These are phyloP conservation scores for Trichonephila inaurata DNA, from an alignment of 1,140 invertebrate species.

Conservation along the genomic window DNA sequence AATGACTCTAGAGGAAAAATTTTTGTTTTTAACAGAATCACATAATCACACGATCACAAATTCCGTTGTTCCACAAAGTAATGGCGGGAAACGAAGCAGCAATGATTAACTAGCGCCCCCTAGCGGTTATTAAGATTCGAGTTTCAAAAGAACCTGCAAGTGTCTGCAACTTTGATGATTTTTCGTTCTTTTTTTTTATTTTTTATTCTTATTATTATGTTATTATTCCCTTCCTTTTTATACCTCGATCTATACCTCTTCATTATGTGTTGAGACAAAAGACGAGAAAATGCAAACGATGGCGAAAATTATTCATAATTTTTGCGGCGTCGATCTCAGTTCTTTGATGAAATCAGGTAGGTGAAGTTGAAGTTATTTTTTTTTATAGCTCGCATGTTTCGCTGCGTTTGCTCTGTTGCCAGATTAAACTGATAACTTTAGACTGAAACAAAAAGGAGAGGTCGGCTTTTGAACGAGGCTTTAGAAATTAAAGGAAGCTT, in stretches of 20 bases:
- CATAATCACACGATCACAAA: constrained; percentile 59
- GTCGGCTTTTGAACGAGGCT: not conserved
- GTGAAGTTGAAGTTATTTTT: not conserved
- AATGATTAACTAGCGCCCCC: constrained; percentile 55
- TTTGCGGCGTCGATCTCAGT: constrained; percentile 37
- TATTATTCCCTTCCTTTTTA: constrained; percentile 26
- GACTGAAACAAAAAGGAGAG: constrained; percentile 46
- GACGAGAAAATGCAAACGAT: constrained; percentile 51
- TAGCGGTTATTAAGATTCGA: constrained; percentile 63
- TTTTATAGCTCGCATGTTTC: not conserved
- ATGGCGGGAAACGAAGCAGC: constrained; percentile 16
- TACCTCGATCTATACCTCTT: constrained; percentile 35
- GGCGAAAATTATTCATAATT: constrained; percentile 67
- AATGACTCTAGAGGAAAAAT: constrained; percentile 7
- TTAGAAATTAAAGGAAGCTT: not conserved
- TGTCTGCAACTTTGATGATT: constrained; percentile 48
- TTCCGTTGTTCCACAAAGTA: not conserved
- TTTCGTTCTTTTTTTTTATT: not conserved
- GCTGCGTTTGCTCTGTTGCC: constrained; percentile 7
- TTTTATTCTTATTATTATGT: not conserved
- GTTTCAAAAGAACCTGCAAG: constrained; percentile 66
- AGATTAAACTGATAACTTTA: constrained; percentile 41
- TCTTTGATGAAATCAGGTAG: constrained; percentile 16
- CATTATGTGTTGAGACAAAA: constrained; percentile 67
- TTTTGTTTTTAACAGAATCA: constrained; percentile 53